Conservation (phyloP, 2,888 invertebrate genomes). For the Nasonovia ribisnigri region DNA sequence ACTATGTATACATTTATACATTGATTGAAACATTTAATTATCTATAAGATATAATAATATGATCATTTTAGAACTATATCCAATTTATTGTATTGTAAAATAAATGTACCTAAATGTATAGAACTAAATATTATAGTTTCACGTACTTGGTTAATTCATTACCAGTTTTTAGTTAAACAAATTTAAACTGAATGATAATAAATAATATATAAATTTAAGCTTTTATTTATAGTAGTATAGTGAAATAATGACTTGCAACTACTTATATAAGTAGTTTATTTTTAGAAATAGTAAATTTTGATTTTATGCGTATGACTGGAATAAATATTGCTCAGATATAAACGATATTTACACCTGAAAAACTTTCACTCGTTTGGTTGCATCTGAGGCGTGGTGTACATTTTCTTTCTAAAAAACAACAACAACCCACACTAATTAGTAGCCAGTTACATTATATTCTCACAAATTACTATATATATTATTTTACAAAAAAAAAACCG, state of each 20-base stretch:
- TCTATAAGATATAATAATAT: background rate
- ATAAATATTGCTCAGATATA: slow-evolving; percentile 48
- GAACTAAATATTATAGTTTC: background rate
- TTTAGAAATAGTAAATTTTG: background rate
- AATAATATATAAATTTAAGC: background rate
- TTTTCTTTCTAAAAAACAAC: slow-evolving; percentile 58
- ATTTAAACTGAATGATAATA: background rate
- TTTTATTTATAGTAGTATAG: background rate
- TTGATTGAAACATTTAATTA: background rate
- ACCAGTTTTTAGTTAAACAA: background rate
- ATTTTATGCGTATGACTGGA: slow-evolving; percentile 25
- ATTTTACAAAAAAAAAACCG: background rate
- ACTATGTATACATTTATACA: background rate
- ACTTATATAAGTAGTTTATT: slow-evolving; percentile 7
- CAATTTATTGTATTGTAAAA: background rate
- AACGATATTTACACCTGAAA: slow-evolving; percentile 60
- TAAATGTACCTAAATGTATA: background rate
- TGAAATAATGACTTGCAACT: background rate
- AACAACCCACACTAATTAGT: slow-evolving; percentile 63
- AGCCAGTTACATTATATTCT: slow-evolving; percentile 45
- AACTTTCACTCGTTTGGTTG: slow-evolving; percentile 59
- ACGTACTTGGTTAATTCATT: background rate
- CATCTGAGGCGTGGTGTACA: slow-evolving; percentile 57
- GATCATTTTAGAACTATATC: background rate
- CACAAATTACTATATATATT: slow-evolving; percentile 27